Evolutionary conservation across 1,140 invertebrate genomes (phyloP).

Genomic region (Pantala flavescens): DNA sequence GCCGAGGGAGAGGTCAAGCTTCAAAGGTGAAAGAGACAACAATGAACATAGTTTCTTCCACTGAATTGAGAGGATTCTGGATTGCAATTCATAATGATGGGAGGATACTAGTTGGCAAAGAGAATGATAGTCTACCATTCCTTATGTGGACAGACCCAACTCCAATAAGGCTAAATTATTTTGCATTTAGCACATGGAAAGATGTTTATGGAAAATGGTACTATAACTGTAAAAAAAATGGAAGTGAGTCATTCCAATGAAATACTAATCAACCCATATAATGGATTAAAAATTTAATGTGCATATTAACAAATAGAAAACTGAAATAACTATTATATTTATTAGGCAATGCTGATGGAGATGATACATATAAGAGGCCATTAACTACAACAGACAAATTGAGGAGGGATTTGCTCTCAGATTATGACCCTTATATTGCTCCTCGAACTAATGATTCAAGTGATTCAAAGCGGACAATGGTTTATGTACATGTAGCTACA

Average conservation of each 20-base stretch:
- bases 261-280: too few species aligned
- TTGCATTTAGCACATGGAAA: slow-evolving; percentile 48
- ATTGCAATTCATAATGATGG: slow-evolving; percentile 38
- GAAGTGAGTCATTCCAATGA: background rate
- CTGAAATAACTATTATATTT: too few species aligned
- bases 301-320: too few species aligned
- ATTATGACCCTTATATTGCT: slow-evolving; percentile 28
- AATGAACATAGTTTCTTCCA: slow-evolving; percentile 37
- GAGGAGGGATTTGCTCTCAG: background rate
- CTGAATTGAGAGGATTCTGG: slow-evolving; percentile 44
- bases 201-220: slow-evolving; percentile 45
- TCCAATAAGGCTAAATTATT: slow-evolving; percentile 41
- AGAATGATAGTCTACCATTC: slow-evolving; percentile 40
- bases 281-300: too few species aligned
- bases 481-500: background rate
- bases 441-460: slow-evolving; percentile 21
- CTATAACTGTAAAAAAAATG: slow-evolving; percentile 37
- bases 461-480: background rate
- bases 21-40: slow-evolving; percentile 36
- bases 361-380: too few species aligned
- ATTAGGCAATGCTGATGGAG: too few species aligned
- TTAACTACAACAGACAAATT: background rate
- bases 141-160: slow-evolving; percentile 40
- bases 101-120: slow-evolving; percentile 41
- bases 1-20: slow-evolving; percentile 38